phyloP scores from a whole-genome alignment of 2,113 vertebrate species.

The Cavia porcellus region DNA sequence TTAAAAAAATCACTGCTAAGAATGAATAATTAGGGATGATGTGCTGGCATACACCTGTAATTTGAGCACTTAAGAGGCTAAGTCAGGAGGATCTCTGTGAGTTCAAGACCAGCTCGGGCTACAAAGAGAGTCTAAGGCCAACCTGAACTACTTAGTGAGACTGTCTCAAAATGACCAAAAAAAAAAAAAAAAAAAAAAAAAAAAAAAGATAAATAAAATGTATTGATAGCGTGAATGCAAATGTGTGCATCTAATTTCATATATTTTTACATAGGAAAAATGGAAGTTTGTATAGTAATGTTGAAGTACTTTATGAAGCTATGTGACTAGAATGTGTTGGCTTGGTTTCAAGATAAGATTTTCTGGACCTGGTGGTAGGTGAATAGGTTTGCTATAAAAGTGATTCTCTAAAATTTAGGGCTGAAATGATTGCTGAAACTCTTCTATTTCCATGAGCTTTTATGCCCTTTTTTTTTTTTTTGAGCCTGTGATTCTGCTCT shows the following conservation, averaged over 20 bases:
- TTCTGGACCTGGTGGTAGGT: background rate
- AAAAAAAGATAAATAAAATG: background rate
- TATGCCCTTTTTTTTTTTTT: background rate
- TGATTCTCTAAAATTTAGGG: background rate
- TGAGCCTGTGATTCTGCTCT: background rate
- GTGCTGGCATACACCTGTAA: background rate
- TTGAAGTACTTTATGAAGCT: background rate
- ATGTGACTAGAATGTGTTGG: background rate
- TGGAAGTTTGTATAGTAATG: background rate
- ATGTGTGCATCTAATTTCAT: background rate
- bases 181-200: too few species aligned
- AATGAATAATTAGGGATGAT: background rate
- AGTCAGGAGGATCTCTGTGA: background rate
- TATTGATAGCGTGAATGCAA: background rate
- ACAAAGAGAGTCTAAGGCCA: background rate
- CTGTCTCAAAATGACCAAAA: too few species aligned
- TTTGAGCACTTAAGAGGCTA: background rate
- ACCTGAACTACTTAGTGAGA: background rate
- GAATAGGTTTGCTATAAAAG: background rate
- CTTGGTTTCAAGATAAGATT: background rate
- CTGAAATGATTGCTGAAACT: background rate
- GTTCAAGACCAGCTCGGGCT: background rate
- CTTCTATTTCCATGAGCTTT: background rate
- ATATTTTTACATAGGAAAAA: background rate
- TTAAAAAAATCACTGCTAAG: background rate